Percentiles rank a stretch among this genome's conserved stretches.
Evolutionary conservation across 2,797 vertebrate species (phyloP).

Genomic region (Artibeus lituratus): DNA sequence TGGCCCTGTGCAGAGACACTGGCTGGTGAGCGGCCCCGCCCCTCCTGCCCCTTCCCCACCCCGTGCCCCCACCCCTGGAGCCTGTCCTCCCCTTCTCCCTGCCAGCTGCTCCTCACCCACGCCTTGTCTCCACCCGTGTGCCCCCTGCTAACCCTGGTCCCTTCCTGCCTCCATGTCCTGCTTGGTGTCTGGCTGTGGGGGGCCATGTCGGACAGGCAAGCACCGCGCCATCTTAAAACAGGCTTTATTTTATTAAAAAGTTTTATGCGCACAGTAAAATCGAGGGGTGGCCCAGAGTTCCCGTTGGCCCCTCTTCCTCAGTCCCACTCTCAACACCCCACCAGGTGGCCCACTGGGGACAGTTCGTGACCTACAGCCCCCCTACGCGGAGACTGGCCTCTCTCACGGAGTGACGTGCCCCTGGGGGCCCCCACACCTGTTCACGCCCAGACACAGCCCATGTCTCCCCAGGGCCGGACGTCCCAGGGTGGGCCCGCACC

Average conservation of each 20-base stretch:
- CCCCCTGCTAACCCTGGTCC: neutral
- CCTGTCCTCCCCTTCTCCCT: neutral
- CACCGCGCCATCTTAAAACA: neutral
- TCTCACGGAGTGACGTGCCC: neutral
- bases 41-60: neutral
- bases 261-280: neutral
- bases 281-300: neutral
- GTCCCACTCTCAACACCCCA: neutral
- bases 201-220: neutral
- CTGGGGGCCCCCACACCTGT: neutral
- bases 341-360: neutral
- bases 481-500: too few species aligned
- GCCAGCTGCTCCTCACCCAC: neutral
- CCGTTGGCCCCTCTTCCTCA: too few species aligned
- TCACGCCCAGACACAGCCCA: accelerated
- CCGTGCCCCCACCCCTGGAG: neutral
- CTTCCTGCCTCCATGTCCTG: neutral
- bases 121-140: neutral
- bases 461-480: accelerated
- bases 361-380: neutral
- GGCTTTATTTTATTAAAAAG: neutral
- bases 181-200: neutral
- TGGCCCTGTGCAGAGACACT: constrained; percentile 84
- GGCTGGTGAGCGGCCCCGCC: neutral
- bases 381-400: neutral